Conservation (phyloP, 2,888 invertebrate species). For the Enoplolaimus lenunculus region DNA sequence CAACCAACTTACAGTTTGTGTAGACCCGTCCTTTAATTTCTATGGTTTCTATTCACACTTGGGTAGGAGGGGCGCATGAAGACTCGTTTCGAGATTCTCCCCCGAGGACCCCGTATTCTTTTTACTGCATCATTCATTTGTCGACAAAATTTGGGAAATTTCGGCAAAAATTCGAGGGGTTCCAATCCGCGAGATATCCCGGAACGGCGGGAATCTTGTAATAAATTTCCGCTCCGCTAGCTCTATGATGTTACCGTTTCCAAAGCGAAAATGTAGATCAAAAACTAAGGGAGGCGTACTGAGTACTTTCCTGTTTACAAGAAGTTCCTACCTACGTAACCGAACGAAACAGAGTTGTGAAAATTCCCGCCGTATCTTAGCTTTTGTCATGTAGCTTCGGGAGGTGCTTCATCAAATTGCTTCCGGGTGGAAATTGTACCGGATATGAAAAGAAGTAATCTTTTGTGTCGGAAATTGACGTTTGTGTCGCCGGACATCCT, state of each 20-base stretch:
- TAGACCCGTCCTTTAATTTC: conserved; percentile 30
- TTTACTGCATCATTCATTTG: conserved; percentile 32
- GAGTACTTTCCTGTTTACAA: not conserved
- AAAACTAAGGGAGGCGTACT: not conserved
- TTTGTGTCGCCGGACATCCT: conserved; percentile 8
- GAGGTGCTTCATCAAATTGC: conserved; percentile 31
- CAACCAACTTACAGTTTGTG: conserved; percentile 5
- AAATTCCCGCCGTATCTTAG: conserved; percentile 23
- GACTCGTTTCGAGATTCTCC: conserved; percentile 28
- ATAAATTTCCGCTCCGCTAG: conserved; percentile 11
- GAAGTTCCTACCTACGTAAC: not conserved
- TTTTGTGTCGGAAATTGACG: conserved; percentile 29
- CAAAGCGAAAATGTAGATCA: not conserved
- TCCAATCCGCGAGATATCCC: not conserved
- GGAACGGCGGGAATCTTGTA: not conserved
- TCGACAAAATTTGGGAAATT: conserved; percentile 33
- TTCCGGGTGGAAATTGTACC: conserved; percentile 31
- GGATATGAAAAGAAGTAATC: conserved; percentile 29
- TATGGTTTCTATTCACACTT: conserved; percentile 29
- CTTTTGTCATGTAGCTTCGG: conserved; percentile 30
- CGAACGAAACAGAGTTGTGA: not conserved
- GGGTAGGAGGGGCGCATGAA: conserved; percentile 31
- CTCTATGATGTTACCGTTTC: conserved; percentile 5
- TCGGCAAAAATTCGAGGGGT: not conserved
- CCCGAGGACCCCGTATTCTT: conserved; percentile 34